phyloP scores from a whole-genome alignment of 1,140 invertebrate genomes.

The Camponotus floridanus region DNA sequence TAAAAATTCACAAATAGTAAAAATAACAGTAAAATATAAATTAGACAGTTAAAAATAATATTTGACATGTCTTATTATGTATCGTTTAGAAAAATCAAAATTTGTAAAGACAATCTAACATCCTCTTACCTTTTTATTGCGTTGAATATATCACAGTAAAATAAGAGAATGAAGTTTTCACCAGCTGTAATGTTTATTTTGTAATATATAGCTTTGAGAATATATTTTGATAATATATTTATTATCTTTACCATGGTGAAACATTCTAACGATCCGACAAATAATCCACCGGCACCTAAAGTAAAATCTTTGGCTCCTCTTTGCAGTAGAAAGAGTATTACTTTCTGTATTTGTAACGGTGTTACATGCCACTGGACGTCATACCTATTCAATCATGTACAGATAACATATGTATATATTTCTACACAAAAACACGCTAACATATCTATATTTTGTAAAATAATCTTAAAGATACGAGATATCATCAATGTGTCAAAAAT shows the following conservation, averaged over 20 bases:
- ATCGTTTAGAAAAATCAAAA: no score
- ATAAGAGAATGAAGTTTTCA: neutral
- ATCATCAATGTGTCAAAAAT: neutral
- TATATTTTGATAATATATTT: no score
- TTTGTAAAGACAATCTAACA: no score
- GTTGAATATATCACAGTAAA: constrained; percentile 19
- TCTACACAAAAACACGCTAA: no score
- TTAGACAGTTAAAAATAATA: no score
- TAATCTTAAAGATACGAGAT: no score
- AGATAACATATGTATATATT: no score
- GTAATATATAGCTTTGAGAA: neutral
- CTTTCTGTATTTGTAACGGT: neutral
- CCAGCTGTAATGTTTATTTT: neutral
- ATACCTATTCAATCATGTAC: neutral
- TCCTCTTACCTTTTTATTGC: neutral
- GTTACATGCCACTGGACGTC: neutral
- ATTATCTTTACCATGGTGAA: neutral
- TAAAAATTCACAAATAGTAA: no score
- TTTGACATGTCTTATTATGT: no score
- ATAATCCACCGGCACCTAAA: neutral
- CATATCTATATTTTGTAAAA: no score
- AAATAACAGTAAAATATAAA: no score
- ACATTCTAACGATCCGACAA: neutral
- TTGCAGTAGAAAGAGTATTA: neutral
- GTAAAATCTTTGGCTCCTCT: neutral